Evolutionary conservation across 2,888 invertebrate species (phyloP), one percentile per base, ranked within the genome.

Genomic region (Heteropelma amictum): DNA sequence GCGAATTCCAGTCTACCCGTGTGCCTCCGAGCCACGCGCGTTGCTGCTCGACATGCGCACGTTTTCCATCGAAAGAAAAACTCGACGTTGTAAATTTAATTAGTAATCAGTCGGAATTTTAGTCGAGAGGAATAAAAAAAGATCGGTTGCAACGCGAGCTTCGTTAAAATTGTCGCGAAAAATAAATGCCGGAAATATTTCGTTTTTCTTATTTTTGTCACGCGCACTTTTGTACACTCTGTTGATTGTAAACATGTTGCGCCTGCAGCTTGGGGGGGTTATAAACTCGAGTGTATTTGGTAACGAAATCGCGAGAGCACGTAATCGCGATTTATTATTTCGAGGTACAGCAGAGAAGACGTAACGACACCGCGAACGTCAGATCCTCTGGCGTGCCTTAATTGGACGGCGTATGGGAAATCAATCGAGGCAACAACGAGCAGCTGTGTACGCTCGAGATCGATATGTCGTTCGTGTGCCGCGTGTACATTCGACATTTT

Each of bases 341-440:
- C n/a, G n/a, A n/a, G n/a, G n/a, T n/a, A n/a, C n/a, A 38, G 2
- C 64, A 30, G 42, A 58, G 30, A 35, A 63, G 42, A 58, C 49
- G 54, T 60, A 65, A 65, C 60, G 40, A 26, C 65, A 35, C 60
- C n/a, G n/a, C 53, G 2, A 42, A 53, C 33, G 35, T 19, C 17
- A 45, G 38, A 28, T 42, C 26, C 35, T 30, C 47, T 71, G 33
- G 12, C 42, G 56, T 51, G 26, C 63, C 58, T 73, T 73, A 73
- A 73, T 73, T 73, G 73, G 64, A 64, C 58, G 69, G 49, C 51
- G 64, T 64, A 69, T 58, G 56, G 35, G 64, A 73, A 58, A 73
- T 73, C 61, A 73, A 73, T 73, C 63, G 68, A 63, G 26, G 17
- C 17, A 63, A 61, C 49, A 45, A 54, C 65, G 33, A 26, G 8